These are phyloP conservation scores for Coregonus sp. DNA, from an alignment of 2,797 vertebrate species.

Conservation along the genomic window DNA sequence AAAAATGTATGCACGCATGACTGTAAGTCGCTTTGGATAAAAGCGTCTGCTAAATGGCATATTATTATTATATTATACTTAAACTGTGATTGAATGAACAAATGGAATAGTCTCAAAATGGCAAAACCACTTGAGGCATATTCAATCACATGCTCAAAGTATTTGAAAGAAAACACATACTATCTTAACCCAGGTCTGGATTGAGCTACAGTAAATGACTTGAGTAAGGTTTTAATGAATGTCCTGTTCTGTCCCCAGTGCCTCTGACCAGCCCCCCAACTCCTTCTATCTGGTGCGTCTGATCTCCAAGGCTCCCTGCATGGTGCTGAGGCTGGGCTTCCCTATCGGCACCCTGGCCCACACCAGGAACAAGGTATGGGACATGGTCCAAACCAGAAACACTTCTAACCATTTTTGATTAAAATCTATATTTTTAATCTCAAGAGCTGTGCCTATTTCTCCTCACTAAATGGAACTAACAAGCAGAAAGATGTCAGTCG, in stretches of 20 bases:
- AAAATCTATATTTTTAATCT: too few species aligned
- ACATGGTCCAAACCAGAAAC: not conserved
- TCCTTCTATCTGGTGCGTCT: constrained; percentile 98
- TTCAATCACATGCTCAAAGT: not conserved
- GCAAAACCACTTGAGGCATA: not conserved
- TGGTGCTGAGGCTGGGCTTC: constrained; percentile 96
- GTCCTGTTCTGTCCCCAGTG: constrained; percentile 63
- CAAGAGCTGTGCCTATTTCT: not conserved
- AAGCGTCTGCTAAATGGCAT: too few species aligned
- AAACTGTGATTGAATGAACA: not conserved
- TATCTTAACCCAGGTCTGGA: not conserved
- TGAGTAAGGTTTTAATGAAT: not conserved
- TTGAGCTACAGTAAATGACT: not conserved
- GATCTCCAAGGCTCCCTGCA: constrained; percentile 97
- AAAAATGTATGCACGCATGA: too few species aligned
- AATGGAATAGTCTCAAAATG: not conserved
- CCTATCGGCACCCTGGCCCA: constrained; percentile 94
- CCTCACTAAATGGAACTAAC: not conserved
- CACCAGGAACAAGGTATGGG: constrained; percentile 88
- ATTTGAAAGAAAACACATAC: not conserved
- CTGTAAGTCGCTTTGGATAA: too few species aligned
- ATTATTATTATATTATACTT: too few species aligned
- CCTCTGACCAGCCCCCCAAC: constrained; percentile 84
- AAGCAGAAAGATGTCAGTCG: not conserved
- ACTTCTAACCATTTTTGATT: too few species aligned